Evolutionary conservation across 2,113 vertebrate species (phyloP).

Genomic region (Pontoporia blainvillei): DNA sequence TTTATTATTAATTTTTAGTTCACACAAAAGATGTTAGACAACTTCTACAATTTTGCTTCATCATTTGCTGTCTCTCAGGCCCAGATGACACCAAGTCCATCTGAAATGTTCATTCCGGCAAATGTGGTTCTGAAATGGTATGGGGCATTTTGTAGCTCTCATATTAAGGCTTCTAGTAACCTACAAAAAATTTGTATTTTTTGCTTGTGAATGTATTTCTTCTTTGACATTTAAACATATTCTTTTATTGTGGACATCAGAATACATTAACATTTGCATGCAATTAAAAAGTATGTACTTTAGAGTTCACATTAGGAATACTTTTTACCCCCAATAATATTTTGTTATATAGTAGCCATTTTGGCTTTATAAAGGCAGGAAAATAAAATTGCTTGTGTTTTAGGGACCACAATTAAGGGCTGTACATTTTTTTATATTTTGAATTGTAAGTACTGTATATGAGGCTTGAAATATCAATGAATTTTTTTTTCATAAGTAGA

Average conservation of each 20-base stretch:
- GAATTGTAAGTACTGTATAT: neutral
- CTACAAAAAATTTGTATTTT: neutral
- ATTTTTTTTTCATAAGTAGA: neutral
- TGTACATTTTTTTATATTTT: neutral
- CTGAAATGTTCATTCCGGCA: slow-evolving; percentile 95
- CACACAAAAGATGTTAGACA: slow-evolving; percentile 98
- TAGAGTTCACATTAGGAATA: neutral
- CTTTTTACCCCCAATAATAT: neutral
- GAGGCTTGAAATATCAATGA: neutral
- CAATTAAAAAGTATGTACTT: neutral
- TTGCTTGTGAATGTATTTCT: slow-evolving; percentile 7
- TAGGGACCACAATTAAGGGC: neutral
- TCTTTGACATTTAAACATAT: slow-evolving; percentile 18
- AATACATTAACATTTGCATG: neutral
- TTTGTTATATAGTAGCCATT: neutral
- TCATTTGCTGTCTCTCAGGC: slow-evolving; percentile 94
- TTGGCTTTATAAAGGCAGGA: slow-evolving; percentile 22
- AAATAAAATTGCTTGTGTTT: slow-evolving; percentile 39
- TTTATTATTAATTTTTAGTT: slow-evolving; percentile 81
- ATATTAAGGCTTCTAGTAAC: neutral
- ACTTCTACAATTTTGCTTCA: slow-evolving; percentile 93
- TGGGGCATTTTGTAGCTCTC: slow-evolving; percentile 37
- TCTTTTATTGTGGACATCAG: slow-evolving; percentile 23
- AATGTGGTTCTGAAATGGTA: slow-evolving; percentile 93
- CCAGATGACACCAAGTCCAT: slow-evolving; percentile 93